Evolutionary conservation across 2,113 vertebrate species (phyloP), one percentile per base, ranked within the genome.

Genomic region (Engystomops pustulosus): DNA sequence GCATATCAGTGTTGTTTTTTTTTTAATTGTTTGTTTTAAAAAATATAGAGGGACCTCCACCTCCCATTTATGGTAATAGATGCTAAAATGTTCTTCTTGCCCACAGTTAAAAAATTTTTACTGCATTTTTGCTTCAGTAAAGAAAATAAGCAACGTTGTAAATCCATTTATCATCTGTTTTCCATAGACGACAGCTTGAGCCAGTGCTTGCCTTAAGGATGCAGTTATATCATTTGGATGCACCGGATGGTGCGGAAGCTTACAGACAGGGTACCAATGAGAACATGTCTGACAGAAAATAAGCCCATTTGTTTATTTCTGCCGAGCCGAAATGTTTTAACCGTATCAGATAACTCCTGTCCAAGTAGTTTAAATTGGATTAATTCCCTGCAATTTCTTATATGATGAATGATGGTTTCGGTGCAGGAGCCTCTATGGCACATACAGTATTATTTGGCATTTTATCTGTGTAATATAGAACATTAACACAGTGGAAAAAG

Each of bases 151-250:
- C 14, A 6, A 32, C 62, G 32, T 67, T 17, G 32, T 7, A 34
- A 67, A 67, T 67, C 62, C 62, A 34, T 67, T 67, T 67, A 67
- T 67, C 62, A 67, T 67, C 15, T n/a, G 30, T 34, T 67, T 67
- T 34, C 30, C 30, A 65, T 34, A 67, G 62, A 67, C 62, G 62
- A 32, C 8, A 18, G 27, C 62, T 67, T 32, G 27, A 67, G 62
- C 8, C 27, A 18, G 62, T 32, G 30, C 8, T 67, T 32, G 11
- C 30, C 67, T 41, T 69, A 10, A 38, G 32, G 67, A n/a, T 38
- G 34, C 18, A 11, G 34, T n/a, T n/a, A 41, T 17, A n/a, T 41
- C 34, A 41, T 41, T 69, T 69, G 34, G 36, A 38, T 69, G 67
- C 67, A 69, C 9, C n/a, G 32, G 34, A 38, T n/a, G 67, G 34